Percentiles rank a stretch among this genome's conserved stretches.
Conservation (phyloP, 2,888 invertebrate species). For the Dromius quadrimaculatus region DNA sequence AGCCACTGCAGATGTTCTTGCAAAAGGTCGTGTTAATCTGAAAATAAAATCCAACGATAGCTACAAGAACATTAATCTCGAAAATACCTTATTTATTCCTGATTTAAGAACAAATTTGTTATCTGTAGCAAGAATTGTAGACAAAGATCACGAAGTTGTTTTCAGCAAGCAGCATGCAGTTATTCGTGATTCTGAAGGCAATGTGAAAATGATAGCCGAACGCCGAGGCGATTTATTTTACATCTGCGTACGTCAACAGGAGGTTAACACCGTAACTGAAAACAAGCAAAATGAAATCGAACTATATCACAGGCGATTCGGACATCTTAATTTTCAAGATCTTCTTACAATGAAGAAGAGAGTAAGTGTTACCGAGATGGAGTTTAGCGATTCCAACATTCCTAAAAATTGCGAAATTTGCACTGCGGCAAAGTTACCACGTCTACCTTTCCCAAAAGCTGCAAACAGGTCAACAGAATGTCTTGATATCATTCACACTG, state of each 20-base stretch:
- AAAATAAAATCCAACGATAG: slow-evolving; percentile 11
- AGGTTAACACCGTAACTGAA: neutral
- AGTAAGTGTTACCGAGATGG: too few species aligned
- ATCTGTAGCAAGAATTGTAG: neutral
- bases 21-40: slow-evolving; percentile 22
- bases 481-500: slow-evolving; percentile 55
- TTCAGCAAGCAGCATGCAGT: slow-evolving; percentile 26
- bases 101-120: neutral
- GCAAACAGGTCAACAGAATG: neutral
- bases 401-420: slow-evolving; percentile 52
- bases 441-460: too few species aligned
- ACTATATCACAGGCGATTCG: slow-evolving; percentile 56
- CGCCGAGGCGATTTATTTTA: slow-evolving; percentile 30
- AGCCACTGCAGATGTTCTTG: slow-evolving; percentile 38
- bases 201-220: slow-evolving; percentile 34
- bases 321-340: slow-evolving; percentile 56
- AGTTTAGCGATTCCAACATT: too few species aligned
- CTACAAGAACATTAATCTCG: slow-evolving; percentile 36
- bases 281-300: neutral
- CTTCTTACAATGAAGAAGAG: slow-evolving; percentile 57
- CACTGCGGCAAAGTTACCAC: slow-evolving; percentile 60
- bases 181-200: slow-evolving; percentile 30
- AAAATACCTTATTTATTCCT: neutral
- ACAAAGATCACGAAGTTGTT: neutral
- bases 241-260: neutral